phyloP scores from a whole-genome alignment of 2,888 invertebrate genomes.

The Xanthia icteritia region DNA sequence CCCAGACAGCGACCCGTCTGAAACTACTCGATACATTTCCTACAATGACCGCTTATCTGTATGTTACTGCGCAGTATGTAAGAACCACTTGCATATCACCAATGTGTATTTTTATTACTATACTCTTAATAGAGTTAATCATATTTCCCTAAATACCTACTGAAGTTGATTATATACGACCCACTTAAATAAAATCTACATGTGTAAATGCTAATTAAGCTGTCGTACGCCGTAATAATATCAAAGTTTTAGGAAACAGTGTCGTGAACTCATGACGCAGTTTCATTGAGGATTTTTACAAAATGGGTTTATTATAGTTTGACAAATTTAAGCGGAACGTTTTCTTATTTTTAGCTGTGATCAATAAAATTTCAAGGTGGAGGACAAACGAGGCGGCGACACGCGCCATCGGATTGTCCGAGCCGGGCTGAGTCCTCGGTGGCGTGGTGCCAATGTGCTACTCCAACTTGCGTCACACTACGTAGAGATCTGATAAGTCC shows the following conservation, averaged over 20 bases:
- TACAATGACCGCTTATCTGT: slow-evolving; percentile 85
- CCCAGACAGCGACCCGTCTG: slow-evolving; percentile 58
- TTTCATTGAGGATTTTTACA: slow-evolving; percentile 56
- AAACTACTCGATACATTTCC: slow-evolving; percentile 66
- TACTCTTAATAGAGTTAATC: slow-evolving; percentile 39
- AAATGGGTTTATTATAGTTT: slow-evolving; percentile 46
- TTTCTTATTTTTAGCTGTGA: slow-evolving; percentile 68
- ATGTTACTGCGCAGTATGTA: slow-evolving; percentile 80
- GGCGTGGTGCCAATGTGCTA: slow-evolving; percentile 72
- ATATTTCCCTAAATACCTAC: slow-evolving; percentile 43
- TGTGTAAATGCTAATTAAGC: slow-evolving; percentile 40
- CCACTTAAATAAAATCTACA: slow-evolving; percentile 47
- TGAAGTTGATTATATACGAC: slow-evolving; percentile 49
- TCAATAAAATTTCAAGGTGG: slow-evolving; percentile 71
- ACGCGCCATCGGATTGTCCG: slow-evolving; percentile 73
- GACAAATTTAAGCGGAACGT: slow-evolving; percentile 34
- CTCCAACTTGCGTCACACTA: slow-evolving; percentile 64
- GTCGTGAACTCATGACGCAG: slow-evolving; percentile 42
- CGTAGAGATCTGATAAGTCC: slow-evolving; percentile 54
- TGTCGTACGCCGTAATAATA: slow-evolving; percentile 28
- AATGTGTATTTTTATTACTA: slow-evolving; percentile 58
- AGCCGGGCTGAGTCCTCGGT: slow-evolving; percentile 76
- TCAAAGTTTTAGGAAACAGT: slow-evolving; percentile 27
- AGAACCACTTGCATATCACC: slow-evolving; percentile 47
- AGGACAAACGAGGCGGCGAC: slow-evolving; percentile 71